Percentiles rank a stretch among this genome's conserved stretches.
These are phyloP conservation scores for Drosophila helvetica DNA, from an alignment of 2,888 invertebrate genomes.

Conservation along the genomic window DNA sequence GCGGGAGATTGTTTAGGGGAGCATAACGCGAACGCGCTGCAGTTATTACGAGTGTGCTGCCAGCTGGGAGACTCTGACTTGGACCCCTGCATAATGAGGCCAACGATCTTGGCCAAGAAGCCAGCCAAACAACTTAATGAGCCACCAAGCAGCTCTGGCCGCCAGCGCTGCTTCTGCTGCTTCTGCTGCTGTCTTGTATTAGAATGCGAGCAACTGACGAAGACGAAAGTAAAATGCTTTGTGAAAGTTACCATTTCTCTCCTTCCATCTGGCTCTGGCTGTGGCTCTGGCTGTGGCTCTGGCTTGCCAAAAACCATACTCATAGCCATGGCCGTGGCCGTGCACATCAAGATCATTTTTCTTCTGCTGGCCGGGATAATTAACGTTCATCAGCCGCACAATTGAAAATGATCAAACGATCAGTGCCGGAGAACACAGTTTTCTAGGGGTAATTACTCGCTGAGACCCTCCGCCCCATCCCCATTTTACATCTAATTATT, in stretches of 20 bases:
- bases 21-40: conserved; percentile 75
- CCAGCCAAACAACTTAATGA: conserved; percentile 71
- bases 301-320: conserved; percentile 52
- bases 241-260: conserved; percentile 65
- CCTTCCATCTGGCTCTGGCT: conserved; percentile 20
- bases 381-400: conserved; percentile 46
- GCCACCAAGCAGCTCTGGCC: conserved; percentile 28
- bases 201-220: conserved; percentile 65
- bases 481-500: conserved; percentile 54
- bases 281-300: too few relatives aligned
- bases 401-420: conserved; percentile 39
- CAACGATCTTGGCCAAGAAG: conserved; percentile 72
- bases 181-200: conserved; percentile 50
- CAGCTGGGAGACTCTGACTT: conserved; percentile 39
- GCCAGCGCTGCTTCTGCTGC: conserved; percentile 19
- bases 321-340: background rate
- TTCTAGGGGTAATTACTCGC: conserved; percentile 3
- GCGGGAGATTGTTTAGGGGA: conserved; percentile 57
- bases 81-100: conserved; percentile 63
- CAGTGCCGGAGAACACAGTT: conserved; percentile 30
- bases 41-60: conserved; percentile 46
- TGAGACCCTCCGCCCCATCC: conserved; percentile 32
- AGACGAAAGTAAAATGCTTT: conserved; percentile 72
- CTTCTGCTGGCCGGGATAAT: conserved; percentile 45
- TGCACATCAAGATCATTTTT: conserved; percentile 51